A percentile compares a stretch with the other conserved stretches of the same genome.
Conservation (phyloP, 2,113 vertebrate genomes). For the Cyprinodon brontotheroides region DNA sequence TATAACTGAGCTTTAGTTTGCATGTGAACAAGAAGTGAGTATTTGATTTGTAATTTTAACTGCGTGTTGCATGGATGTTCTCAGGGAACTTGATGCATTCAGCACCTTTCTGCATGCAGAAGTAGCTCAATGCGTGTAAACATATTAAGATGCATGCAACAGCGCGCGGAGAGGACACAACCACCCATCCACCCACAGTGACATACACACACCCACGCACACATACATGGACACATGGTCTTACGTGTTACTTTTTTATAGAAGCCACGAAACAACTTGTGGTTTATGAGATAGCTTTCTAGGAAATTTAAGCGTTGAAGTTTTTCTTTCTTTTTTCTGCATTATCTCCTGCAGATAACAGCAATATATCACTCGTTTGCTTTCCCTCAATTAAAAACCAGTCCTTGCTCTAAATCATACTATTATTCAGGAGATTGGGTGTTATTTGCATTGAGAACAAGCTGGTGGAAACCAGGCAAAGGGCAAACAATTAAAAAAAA, state of each 20-base stretch:
- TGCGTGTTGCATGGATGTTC: constrained; percentile 23
- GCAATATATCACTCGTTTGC: constrained; percentile 13
- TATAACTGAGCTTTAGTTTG: no score
- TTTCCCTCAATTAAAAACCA: constrained; percentile 14
- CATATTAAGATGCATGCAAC: constrained; percentile 9
- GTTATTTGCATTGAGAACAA: constrained; percentile 44
- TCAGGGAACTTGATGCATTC: constrained; percentile 14
- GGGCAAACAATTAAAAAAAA: constrained; percentile 58
- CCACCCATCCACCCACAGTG: constrained; percentile 9
- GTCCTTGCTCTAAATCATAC: neutral
- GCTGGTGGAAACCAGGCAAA: constrained; percentile 60
- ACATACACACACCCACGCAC: constrained; percentile 12
- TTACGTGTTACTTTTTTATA: constrained; percentile 58
- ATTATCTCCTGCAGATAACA: constrained; percentile 57
- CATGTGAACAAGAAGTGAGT: neutral
- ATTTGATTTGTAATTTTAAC: neutral
- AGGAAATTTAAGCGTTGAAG: constrained; percentile 81
- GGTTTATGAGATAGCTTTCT: constrained; percentile 87
- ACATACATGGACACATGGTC: constrained; percentile 17
- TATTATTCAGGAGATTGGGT: constrained; percentile 6
- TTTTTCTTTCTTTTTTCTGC: constrained; percentile 16
- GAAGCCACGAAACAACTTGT: constrained; percentile 65
- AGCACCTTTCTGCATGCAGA: constrained; percentile 11
- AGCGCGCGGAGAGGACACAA: constrained; percentile 18
- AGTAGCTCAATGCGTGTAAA: constrained; percentile 26